Base-by-base conservation (phyloP, 2,888 invertebrate species). In the Sarcophaga rosellei region DNA sequence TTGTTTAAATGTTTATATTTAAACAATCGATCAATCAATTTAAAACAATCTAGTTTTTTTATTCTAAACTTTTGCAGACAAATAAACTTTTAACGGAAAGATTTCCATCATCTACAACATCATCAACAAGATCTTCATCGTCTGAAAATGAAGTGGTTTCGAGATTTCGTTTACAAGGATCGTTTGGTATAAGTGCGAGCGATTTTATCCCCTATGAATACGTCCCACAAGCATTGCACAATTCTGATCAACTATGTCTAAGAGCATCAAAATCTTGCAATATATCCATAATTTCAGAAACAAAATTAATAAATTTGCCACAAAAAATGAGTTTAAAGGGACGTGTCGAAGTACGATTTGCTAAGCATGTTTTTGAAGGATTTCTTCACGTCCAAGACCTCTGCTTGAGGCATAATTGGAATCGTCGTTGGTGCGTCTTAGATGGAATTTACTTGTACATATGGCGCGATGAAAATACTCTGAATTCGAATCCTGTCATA, bases 361-460 rank as follows among this genome's bases (percentile, higher is more conserved):
- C 90, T 4, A 92, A 91, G 80, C 76, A 65, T 0, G 81, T 81
- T 0, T 88, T 93, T 63, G 89, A 91, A 2, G 95, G 95, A 1
- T 95, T 94, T 88, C 88, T 95, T 2, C 94, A 94, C 65, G 91
- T 94, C 17, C 94, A 94, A 17, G 92, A 93, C 73, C 91, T 93
- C 21, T 88, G 89, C n/a, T 92, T 91, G 6, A 89, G 90, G 0
- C 91, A 94, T 23, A 91, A 91, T 77, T 95, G 95, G 95, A 94
- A 94, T 89, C 93, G 94, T 0, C 92, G 94, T 76, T 95, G 95
- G 95, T 95, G 95, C 88, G 92, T 93, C 6, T 89, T 95, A 10
- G 91, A 93, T 35, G 94, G 93, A 0, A 91, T 93, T 17, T 88
- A 89, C 0, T 87, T 95, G 2, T 90, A 90, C 25, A 93, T 94